Conservation (phyloP, 2,888 invertebrate species). For the Tetranychus piercei region DNA sequence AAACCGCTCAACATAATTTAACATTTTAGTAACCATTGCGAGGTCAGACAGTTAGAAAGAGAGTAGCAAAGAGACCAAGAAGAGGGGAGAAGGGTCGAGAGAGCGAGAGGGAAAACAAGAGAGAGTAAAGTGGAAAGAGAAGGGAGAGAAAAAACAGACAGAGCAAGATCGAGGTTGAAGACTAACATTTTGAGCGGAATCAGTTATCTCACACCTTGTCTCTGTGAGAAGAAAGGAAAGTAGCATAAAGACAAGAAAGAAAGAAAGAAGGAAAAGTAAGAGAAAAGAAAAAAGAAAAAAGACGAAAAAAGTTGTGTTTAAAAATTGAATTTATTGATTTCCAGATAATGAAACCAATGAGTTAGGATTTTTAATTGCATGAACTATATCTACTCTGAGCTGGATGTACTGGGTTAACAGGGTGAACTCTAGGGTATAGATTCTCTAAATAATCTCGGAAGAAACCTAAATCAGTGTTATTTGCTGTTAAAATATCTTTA, state of each 20-base stretch:
- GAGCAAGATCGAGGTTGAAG: not conserved
- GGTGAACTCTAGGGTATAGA: slow-evolving; percentile 3
- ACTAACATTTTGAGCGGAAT: not conserved
- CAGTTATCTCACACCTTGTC: not conserved
- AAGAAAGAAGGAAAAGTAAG: too few species aligned
- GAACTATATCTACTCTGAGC: too few species aligned
- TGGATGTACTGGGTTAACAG: not conserved
- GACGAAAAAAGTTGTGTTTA: too few species aligned
- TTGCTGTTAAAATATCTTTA: slow-evolving; percentile 42
- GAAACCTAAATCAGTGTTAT: slow-evolving; percentile 28
- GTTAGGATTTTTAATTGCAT: too few species aligned
- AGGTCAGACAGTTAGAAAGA: not conserved
- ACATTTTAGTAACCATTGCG: not conserved
- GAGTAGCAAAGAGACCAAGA: not conserved
- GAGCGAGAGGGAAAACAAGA: not conserved
- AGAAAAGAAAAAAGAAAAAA: too few species aligned
- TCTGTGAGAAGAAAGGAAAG: not conserved
- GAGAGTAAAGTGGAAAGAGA: not conserved
- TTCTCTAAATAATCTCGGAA: slow-evolving; percentile 26
- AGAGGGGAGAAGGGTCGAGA: not conserved
- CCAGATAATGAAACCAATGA: too few species aligned
- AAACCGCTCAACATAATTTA: not conserved
- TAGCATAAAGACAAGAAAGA: too few species aligned
- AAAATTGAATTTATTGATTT: too few species aligned
- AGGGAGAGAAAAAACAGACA: not conserved